Percentiles rank a stretch among this genome's conserved stretches.
phyloP scores from a whole-genome alignment of 2,888 invertebrate species.

The Phalera bucephala region DNA sequence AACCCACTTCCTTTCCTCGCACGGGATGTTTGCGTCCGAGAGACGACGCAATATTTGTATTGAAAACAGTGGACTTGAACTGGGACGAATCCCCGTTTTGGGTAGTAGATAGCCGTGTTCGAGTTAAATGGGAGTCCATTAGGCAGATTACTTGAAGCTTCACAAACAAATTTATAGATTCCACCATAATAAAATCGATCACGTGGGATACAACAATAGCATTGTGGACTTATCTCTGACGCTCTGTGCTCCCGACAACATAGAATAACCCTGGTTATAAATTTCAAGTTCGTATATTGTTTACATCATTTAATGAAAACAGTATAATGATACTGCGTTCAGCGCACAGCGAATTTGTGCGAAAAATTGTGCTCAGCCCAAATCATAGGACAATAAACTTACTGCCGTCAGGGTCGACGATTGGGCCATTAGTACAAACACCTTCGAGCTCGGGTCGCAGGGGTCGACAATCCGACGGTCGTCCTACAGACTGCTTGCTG shows the following conservation, averaged over 20 bases:
- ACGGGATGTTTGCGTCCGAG: conserved; percentile 68
- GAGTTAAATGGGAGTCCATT: conserved; percentile 52
- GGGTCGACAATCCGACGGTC: conserved; percentile 30
- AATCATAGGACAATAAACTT: conserved; percentile 37
- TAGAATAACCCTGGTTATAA: conserved; percentile 37
- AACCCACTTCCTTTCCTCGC: conserved; percentile 56
- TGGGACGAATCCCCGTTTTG: conserved; percentile 50
- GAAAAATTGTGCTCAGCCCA: conserved; percentile 37
- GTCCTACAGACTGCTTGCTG: conserved; percentile 27
- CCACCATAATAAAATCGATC: conserved; percentile 9
- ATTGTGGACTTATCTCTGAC: conserved; percentile 20
- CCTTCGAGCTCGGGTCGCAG: conserved; percentile 34
- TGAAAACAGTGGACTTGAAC: conserved; percentile 56
- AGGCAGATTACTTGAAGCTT: conserved; percentile 36
- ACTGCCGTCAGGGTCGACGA: conserved; percentile 30
- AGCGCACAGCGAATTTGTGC: conserved; percentile 38
- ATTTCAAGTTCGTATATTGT: conserved; percentile 21
- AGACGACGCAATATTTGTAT: conserved; percentile 59
- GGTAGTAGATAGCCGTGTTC: conserved; percentile 32
- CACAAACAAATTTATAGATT: conserved; percentile 17
- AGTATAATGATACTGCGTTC: conserved; percentile 42
- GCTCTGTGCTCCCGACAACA: conserved; percentile 29
- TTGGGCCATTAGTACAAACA: conserved; percentile 37
- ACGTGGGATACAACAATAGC: conserved; percentile 10
- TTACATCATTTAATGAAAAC: conserved; percentile 45